phyloP scores from a whole-genome alignment of 2,113 vertebrate genomes.

The Otocyon megalotis region DNA sequence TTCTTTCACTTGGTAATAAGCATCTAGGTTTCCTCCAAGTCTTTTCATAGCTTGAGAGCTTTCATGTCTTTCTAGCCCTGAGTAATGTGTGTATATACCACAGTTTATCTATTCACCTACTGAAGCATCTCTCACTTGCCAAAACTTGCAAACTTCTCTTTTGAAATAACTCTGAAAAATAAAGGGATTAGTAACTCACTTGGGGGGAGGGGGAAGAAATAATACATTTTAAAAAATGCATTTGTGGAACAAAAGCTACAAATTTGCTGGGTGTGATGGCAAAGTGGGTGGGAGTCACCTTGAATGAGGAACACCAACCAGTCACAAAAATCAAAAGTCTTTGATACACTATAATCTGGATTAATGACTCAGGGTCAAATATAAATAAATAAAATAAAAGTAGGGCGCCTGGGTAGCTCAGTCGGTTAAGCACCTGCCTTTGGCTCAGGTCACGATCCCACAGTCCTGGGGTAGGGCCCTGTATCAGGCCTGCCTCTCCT shows the following conservation, averaged over 20 bases:
- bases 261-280: neutral
- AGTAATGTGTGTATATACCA: neutral
- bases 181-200: constrained; percentile 4
- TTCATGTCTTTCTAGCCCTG: neutral
- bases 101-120: neutral
- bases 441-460: too few relatives aligned
- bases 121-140: neutral
- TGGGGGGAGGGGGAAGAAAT: neutral
- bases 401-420: too few relatives aligned
- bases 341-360: neutral
- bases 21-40: neutral
- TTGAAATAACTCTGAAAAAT: neutral
- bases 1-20: neutral
- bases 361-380: neutral
- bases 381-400: too few relatives aligned
- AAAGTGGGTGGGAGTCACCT: neutral
- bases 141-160: constrained; percentile 12
- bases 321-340: neutral
- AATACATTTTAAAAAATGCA: neutral
- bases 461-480: too few relatives aligned
- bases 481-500: too few relatives aligned
- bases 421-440: too few relatives aligned
- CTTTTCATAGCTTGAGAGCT: neutral
- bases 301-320: neutral
- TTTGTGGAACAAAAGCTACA: neutral